Conservation (phyloP, 35 echinoderm and acorn worm species). For the Apostichopus californicus region DNA sequence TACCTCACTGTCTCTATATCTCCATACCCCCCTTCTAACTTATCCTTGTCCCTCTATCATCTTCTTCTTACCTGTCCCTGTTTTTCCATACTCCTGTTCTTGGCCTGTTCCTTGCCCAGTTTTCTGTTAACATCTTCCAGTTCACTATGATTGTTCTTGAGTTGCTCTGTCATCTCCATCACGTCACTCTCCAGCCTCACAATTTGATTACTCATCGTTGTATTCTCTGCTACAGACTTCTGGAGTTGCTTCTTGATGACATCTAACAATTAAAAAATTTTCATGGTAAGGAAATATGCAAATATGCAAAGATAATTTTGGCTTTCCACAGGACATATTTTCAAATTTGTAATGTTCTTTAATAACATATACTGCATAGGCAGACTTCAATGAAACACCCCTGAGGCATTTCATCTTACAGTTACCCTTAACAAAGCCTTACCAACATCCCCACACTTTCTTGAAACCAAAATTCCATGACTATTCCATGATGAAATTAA, state of each 20-base stretch:
- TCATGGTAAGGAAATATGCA: no score
- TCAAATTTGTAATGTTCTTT: no score
- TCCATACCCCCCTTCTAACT: not conserved
- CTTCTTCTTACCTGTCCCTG: constrained; percentile 77
- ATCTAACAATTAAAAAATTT: not conserved
- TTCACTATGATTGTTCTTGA: constrained; percentile 60
- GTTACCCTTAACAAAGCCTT: not conserved
- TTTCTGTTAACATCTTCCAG: constrained; percentile 70
- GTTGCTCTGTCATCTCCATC: constrained; percentile 68
- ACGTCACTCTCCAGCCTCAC: constrained; percentile 75
- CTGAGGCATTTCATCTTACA: no score
- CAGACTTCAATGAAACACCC: no score
- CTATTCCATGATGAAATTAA: no score
- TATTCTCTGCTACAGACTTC: constrained; percentile 62
- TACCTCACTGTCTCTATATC: not conserved
- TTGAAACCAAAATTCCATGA: no score
- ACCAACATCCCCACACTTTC: no score
- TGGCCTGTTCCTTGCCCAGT: constrained; percentile 94
- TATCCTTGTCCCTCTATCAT: not conserved
- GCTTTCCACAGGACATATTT: no score
- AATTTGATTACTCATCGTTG: constrained; percentile 52
- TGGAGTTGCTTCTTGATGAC: constrained; percentile 59
- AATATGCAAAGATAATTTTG: no score
- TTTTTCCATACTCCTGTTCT: constrained; percentile 92
- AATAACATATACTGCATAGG: no score